Conservation (phyloP, 2,888 invertebrate species). For the Boloria euphrosyne region DNA sequence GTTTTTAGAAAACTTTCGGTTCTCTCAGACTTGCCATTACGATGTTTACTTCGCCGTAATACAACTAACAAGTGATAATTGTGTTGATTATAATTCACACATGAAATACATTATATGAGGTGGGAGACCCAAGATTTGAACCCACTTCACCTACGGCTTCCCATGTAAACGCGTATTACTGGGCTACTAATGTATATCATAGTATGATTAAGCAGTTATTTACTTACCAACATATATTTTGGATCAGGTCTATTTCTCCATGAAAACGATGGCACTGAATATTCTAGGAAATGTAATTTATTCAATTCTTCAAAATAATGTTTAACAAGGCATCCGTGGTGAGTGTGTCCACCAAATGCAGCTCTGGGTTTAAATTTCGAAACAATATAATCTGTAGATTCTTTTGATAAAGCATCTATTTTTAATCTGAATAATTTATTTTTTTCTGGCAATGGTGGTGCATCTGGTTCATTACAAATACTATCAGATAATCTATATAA, state of each 20-base stretch:
- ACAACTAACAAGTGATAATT: too few relatives aligned
- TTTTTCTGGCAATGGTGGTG: slow-evolving; percentile 87
- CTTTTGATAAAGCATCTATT: slow-evolving; percentile 93
- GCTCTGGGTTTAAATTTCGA: slow-evolving; percentile 86
- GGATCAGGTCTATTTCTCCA: slow-evolving; percentile 98
- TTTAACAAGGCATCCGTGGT: slow-evolving; percentile 90
- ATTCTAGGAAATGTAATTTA: slow-evolving; percentile 82
- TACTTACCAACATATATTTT: slow-evolving; percentile 91
- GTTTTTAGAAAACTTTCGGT: too few relatives aligned
- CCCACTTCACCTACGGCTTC: too few relatives aligned
- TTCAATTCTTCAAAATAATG: slow-evolving; percentile 62
- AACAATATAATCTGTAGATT: slow-evolving; percentile 87
- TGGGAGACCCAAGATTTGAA: too few relatives aligned
- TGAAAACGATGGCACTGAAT: slow-evolving; percentile 96
- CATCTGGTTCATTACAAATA: slow-evolving; percentile 90
- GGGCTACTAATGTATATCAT: not conserved
- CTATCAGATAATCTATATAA: slow-evolving; percentile 93
- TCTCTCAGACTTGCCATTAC: too few relatives aligned
- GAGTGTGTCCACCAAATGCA: slow-evolving; percentile 95
- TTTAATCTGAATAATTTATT: slow-evolving; percentile 88
- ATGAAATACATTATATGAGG: too few relatives aligned
- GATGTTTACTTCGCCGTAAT: too few relatives aligned
- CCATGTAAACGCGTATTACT: not conserved
- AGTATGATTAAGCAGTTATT: not conserved
- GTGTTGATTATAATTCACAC: too few relatives aligned